Conservation (phyloP, 2,113 vertebrate genomes). For the Aldabrachelys gigantea region DNA sequence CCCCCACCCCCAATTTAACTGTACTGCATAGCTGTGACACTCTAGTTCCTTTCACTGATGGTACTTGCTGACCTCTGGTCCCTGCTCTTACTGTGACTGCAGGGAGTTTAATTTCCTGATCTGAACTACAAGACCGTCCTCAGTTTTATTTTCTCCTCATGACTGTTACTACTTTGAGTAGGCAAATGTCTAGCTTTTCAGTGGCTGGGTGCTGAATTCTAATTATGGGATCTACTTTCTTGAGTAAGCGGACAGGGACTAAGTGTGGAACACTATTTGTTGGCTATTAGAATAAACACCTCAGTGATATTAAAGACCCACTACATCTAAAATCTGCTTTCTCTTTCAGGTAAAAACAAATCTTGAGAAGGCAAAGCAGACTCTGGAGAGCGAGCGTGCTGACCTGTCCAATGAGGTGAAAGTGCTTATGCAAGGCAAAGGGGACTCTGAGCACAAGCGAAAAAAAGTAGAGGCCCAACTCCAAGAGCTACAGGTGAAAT, state of each 20-base stretch:
- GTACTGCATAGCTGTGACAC: not conserved
- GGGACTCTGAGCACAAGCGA: slow-evolving; percentile 93
- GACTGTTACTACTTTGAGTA: not conserved
- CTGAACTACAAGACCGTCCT: not conserved
- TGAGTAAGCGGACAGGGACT: not conserved
- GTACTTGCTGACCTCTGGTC: not conserved
- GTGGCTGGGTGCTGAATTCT: not conserved
- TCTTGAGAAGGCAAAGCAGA: slow-evolving; percentile 95
- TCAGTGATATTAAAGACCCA: not conserved
- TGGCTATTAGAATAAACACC: not conserved
- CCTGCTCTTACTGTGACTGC: not conserved
- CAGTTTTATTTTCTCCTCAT: not conserved
- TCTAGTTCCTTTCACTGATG: not conserved
- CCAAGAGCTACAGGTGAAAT: slow-evolving; percentile 93
- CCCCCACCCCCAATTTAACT: not conserved
- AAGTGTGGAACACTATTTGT: not conserved
- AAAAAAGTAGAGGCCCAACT: slow-evolving; percentile 92
- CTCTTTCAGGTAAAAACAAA: slow-evolving; percentile 91
- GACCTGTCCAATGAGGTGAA: slow-evolving; percentile 94
- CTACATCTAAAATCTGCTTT: not conserved
- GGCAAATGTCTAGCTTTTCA: not conserved
- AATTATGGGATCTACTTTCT: not conserved
- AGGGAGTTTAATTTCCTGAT: not conserved
- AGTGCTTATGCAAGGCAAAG: slow-evolving; percentile 90
- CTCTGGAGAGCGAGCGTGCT: slow-evolving; percentile 91